Base-by-base conservation (phyloP, 2,888 invertebrate species). In the Calameuta pallipes region DNA sequence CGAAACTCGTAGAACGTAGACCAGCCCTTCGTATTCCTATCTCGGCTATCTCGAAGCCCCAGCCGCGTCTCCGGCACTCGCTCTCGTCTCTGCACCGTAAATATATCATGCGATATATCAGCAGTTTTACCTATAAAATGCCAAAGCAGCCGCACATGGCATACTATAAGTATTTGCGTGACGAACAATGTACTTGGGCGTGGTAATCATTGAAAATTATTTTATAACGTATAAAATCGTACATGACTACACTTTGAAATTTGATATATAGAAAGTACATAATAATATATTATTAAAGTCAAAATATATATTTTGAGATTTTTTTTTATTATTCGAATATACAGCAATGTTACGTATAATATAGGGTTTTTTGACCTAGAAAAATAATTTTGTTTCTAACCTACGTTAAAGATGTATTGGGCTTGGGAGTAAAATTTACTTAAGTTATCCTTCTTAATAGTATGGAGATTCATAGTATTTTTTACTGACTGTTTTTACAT, bases 21-120 rank as follows among this genome's bases (percentile, higher is more conserved):
- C 83, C 81, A 82, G 75, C 78, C 81, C 74, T 80, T 79, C 83
- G 81, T 87, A 83, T 87, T 87, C 87, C 83, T 88, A 88, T 89
- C 88, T 87, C 83, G 41, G 86, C 87, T 90, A 88, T 89, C 89
- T 88, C 82, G 79, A 82, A 83, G 85, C 84, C 77, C 84, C 88
- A 86, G 87, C 84, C 87, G 82, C 83, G 85, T 85, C 81, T 79
- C 82, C 70, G 80, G 78, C 78, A 78, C 76, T 75, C 78, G 78
- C 78, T 82, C 83, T 80, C 75, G 80, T 84, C 83, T 81, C 81
- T 82, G 79, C n/a, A 34, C 76, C 75, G 79, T 83, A 83, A 80
- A 84, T 83, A 79, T 80, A 82, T 79, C 79, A 78, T 78, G 78
- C 79, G 80, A 80, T 85, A 85, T 83, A 86, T 83, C 83, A 83